Conservation (phyloP, 2,888 invertebrate species). For the Azorinus chamasolen region DNA sequence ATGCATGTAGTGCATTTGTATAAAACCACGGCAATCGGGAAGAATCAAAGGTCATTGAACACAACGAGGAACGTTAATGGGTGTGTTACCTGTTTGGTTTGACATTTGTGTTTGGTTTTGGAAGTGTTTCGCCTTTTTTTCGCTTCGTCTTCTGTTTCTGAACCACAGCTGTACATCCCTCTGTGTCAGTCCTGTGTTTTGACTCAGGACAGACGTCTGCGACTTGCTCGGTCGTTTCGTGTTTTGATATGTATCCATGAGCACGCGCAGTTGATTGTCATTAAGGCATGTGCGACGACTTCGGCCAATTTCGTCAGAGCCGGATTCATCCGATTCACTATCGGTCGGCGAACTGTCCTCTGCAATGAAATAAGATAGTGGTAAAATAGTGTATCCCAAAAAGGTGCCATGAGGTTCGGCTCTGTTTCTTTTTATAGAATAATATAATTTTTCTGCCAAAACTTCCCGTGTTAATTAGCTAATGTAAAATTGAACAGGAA, state of each 20-base stretch:
- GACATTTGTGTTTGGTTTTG: too few species aligned
- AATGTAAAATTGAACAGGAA: too few species aligned
- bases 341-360: conserved; percentile 24
- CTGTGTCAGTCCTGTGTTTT: conserved; percentile 44
- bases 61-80: too few species aligned
- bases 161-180: conserved; percentile 65
- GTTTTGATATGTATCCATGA: conserved; percentile 41
- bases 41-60: too few species aligned
- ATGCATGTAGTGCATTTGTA: too few species aligned
- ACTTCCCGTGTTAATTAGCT: too few species aligned
- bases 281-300: conserved; percentile 35
- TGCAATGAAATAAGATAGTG: background rate
- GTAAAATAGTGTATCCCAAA: too few species aligned
- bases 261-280: conserved; percentile 52
- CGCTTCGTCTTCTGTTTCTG: conserved; percentile 57
- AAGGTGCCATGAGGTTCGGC: too few species aligned
- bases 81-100: too few species aligned
- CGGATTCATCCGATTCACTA: conserved; percentile 55
- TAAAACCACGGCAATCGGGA: too few species aligned
- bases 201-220: conserved; percentile 38
- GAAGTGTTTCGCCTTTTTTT: conserved; percentile 16
- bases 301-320: conserved; percentile 41
- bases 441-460: too few species aligned
- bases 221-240: conserved; percentile 49
- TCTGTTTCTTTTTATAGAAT: too few species aligned